phyloP scores from a whole-genome alignment of 1,140 invertebrate species.

The Helicoverpa armigera region DNA sequence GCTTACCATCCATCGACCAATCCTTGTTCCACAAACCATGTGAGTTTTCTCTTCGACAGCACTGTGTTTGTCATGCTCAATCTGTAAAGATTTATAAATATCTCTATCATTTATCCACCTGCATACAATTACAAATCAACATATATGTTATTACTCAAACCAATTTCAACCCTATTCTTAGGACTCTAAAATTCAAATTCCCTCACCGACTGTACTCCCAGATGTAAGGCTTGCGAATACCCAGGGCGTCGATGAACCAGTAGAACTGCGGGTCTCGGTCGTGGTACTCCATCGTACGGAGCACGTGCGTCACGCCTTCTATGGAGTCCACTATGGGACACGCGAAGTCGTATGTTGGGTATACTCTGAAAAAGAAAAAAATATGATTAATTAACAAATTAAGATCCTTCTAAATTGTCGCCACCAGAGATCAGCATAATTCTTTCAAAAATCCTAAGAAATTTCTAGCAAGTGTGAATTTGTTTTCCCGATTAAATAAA shows the following conservation, averaged over 20 bases:
- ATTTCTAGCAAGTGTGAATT: no score
- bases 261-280: conserved; percentile 99
- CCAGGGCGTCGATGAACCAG: conserved; percentile 97
- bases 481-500: no score
- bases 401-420: no score
- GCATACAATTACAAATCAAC: no score
- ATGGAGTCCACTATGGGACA: conserved; percentile 99
- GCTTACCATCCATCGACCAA: conserved; percentile 97
- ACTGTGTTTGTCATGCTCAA: conserved; percentile 99
- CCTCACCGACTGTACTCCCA: conserved; percentile 94
- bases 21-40: conserved; percentile 98
- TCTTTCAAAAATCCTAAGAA: no score
- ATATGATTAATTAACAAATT: not conserved
- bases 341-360: conserved; percentile 99
- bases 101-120: no score
- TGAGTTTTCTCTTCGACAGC: conserved; percentile 98
- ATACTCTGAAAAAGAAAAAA: conserved; percentile 91
- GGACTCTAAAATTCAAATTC: no score
- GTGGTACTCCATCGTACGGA: conserved; percentile 99
- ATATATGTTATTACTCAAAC: no score
- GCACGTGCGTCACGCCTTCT: conserved; percentile 98
- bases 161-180: no score
- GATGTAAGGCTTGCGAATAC: conserved; percentile 96
- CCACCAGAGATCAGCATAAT: no score
- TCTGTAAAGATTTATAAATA: conserved; percentile 83